A percentile compares a stretch with the other conserved stretches of the same genome.
phyloP scores from a whole-genome alignment of 1,140 invertebrate species.

The Drosophila rufa region DNA sequence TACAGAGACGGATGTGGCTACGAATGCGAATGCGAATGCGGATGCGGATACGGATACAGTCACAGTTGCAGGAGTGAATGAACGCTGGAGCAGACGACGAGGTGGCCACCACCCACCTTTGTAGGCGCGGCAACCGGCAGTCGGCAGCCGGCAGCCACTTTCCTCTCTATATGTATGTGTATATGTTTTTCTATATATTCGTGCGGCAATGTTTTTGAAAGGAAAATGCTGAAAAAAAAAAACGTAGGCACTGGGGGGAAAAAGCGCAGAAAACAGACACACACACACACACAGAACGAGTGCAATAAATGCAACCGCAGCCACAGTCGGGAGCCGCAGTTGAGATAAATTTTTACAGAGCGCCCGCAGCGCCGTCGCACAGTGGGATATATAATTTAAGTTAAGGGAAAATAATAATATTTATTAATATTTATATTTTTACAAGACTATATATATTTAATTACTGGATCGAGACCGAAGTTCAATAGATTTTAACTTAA shows the following conservation, averaged over 20 bases:
- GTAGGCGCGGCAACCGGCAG: constrained; percentile 68
- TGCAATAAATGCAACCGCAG: constrained; percentile 76
- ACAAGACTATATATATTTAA: no score
- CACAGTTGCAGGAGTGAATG: constrained; percentile 62
- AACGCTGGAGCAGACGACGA: constrained; percentile 72
- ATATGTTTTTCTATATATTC: constrained; percentile 53
- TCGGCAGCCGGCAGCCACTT: constrained; percentile 68
- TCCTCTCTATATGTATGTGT: constrained; percentile 50
- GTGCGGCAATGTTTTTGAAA: constrained; percentile 74
- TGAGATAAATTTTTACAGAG: constrained; percentile 50
- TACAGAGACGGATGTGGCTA: constrained; percentile 3
- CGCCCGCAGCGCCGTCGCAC: constrained; percentile 54
- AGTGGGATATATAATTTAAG: not conserved
- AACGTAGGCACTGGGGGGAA: constrained; percentile 27
- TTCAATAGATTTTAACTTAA: no score
- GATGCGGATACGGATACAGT: constrained; percentile 18
- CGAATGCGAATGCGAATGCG: not conserved
- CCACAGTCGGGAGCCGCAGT: constrained; percentile 54
- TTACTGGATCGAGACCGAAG: no score
- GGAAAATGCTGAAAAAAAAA: constrained; percentile 67
- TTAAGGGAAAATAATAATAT: not conserved
- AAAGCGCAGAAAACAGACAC: constrained; percentile 32
- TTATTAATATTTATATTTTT: no score
- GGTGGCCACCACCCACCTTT: constrained; percentile 40
- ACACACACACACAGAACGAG: constrained; percentile 50